Evolutionary conservation across 2,797 vertebrate species (phyloP), one percentile per base, ranked within the genome.

Genomic region (Peromyscus nudipes): DNA sequence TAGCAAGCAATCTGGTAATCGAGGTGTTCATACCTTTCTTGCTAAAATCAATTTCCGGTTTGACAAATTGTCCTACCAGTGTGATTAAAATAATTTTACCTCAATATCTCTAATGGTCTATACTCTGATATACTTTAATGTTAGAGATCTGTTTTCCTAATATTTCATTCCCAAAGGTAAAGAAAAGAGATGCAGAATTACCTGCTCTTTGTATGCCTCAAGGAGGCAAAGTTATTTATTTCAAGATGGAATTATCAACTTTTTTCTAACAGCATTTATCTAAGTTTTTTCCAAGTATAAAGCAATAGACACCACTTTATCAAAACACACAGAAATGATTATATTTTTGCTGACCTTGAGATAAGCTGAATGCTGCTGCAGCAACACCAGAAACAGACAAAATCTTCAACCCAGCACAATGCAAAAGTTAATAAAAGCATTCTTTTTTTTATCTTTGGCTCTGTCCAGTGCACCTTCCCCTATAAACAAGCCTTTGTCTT

Each of bases 231-330:
- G 10, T 21, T 88, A 60, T 73, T 52, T 81, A 69, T 88, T 71
- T 11, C 34, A 3, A 34, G 11, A 71, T 79, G 96, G 69, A 80
- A 93, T 64, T 60, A 37, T 1, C 57, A 60, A 23, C 87, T 69
- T 84, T 97, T 71, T 37, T 71, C 94, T 86, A 73, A 81, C 89
- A 92, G 34, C 23, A 31, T 57, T 88, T 75, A 52, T 69, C 43
- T 52, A 86, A 52, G 85, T 13, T 97, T 98, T 98, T 89, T 88
- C 49, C 43, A 97, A 97, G 92, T 71, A 65, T 84, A 98, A 98
- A 96, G 95, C 57, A 29, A 87, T 77, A 94, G 40, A 46, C 2
- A 79, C 80, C 95, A 62, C 73, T 17, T 79, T 97, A 98, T 95
- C 87, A 86, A 21, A 97, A 95, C 0, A 92, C 89, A 95, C 19